Base-by-base conservation (phyloP, 2,888 invertebrate genomes). In the Rhagonycha lutea region DNA sequence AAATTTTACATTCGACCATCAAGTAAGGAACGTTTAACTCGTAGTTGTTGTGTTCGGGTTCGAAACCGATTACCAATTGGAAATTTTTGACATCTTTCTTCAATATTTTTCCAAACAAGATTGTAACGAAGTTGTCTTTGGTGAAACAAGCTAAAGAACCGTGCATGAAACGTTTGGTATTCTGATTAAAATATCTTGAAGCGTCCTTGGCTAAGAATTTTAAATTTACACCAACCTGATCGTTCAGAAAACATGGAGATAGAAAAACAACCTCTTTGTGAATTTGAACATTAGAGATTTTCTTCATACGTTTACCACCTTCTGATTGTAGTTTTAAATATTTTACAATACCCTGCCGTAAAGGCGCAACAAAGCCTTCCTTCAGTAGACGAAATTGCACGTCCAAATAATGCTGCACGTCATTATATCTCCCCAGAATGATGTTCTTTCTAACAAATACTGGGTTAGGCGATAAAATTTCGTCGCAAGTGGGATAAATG, bases 1-100 rank as follows among this genome's bases (percentile, higher is more conserved):
- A 96, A 0, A 94, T 92, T 70, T 92, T 92, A 69, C 94, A 92
- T 85, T 95, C 95, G 2, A 94, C 90, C 94, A 96, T 94, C 0
- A 91, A 82, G 76, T 90, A 91, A 0, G 86, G 28, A n/a, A 28
- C 28, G 10, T 73, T 67, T 5, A 74, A 61, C 32, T 73, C 79
- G 76, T 88, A 85, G 0, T 86, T 84, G 23, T 79, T 71, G 7
- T 28, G 61, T 28, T 63, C 74, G 1, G 14, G 61, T 47, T 76
- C 76, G 32, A 76, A 78, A 26, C 72, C 69, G 11, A 76, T 69
- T 10, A 75, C 65, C 23, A 91, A 82, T 88, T 90, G 87, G 24
- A 93, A 92, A 26, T 90, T 86, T 69, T 89, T 86, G 0, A 85
- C 76, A 68, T 92, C 89, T 1, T 92, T 88, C 69, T 92, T 91